Evolutionary conservation across 2,888 invertebrate species (phyloP), one percentile per base, ranked within the genome.

Genomic region (Spisula subtruncata): DNA sequence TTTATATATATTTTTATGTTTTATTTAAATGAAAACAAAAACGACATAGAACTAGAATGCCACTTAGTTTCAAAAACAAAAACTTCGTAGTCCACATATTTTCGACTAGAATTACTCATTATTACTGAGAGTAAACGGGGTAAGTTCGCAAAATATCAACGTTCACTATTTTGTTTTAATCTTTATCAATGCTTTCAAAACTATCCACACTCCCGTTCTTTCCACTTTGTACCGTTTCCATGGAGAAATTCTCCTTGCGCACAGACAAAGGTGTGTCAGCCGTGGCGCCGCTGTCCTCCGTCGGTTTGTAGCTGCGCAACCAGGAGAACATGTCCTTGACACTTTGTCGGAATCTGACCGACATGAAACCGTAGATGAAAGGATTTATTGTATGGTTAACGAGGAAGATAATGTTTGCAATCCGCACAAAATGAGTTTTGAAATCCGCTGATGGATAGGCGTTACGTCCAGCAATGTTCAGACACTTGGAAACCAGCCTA

Each of bases 321-420:
- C 18, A 90, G 81, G 60, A 86, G 89, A 83, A 83, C 51, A 83
- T 60, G 12, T 18, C n/a, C n/a, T 60, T 56, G n/a, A 83, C 35
- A 41, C 83, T 83, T 41, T 83, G 51, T 12, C 60, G 51, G 60
- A 83, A 83, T 32, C 35, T 18, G 32, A 35, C 12, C 2, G 83
- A 83, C 32, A 83, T 32, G 35, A 83, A 83, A 2, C 54, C 83
- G 35, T 83, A 83, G 0, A 83, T 54, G n/a, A 83, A 83, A 18
- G 83, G 83, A 60, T 83, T 83, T 18, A 83, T 60, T 0, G 60
- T 35, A 66, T 90, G 86, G 71, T 92, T 92, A 0, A 85, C 18
- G 4, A 92, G 83, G 56, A 91, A 92, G 12, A 92, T 48, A 20
- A 91, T 29, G 29, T 89, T 41, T 0, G 92, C 81, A 29, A 91